These are phyloP conservation scores for Paguma larvata DNA, from an alignment of 2,797 vertebrate species.

Conservation along the genomic window DNA sequence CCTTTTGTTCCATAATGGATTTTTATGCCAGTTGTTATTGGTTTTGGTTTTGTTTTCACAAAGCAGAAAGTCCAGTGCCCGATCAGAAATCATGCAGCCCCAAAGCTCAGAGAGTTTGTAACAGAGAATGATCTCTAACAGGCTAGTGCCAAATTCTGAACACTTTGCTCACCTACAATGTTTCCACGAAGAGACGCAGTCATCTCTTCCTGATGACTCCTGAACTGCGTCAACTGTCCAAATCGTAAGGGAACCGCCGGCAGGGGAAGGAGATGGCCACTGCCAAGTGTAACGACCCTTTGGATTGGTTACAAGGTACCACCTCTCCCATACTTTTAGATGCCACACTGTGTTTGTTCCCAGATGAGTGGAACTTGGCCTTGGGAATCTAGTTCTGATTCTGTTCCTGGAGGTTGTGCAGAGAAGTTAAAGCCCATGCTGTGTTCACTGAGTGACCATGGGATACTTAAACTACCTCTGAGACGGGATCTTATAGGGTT, in stretches of 20 bases:
- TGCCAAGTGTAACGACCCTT: not conserved
- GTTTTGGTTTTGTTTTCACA: not conserved
- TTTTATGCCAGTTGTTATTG: not conserved
- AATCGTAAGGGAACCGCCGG: not conserved
- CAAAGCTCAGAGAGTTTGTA: not conserved
- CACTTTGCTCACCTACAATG: not conserved
- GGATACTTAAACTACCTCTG: constrained; percentile 14
- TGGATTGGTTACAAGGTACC: not conserved
- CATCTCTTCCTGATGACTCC: not conserved
- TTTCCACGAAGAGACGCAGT: not conserved
- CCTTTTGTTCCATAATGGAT: not conserved
- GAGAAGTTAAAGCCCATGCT: not conserved
- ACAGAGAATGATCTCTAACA: not conserved
- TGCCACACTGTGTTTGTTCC: not conserved
- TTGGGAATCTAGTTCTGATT: not conserved
- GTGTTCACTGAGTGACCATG: not conserved
- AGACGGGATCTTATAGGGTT: constrained; percentile 35
- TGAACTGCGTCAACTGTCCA: not conserved
- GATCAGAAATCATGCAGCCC: not conserved
- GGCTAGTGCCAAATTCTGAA: constrained; percentile 13
- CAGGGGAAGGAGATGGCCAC: not conserved
- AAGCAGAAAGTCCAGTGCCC: not conserved
- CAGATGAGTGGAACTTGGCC: not conserved
- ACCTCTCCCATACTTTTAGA: not conserved
- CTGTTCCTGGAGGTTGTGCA: not conserved